A percentile compares a stretch with the other conserved stretches of the same genome.
Evolutionary conservation across 2,113 vertebrate genomes (phyloP).

Genomic region (Cichladusa arquata): DNA sequence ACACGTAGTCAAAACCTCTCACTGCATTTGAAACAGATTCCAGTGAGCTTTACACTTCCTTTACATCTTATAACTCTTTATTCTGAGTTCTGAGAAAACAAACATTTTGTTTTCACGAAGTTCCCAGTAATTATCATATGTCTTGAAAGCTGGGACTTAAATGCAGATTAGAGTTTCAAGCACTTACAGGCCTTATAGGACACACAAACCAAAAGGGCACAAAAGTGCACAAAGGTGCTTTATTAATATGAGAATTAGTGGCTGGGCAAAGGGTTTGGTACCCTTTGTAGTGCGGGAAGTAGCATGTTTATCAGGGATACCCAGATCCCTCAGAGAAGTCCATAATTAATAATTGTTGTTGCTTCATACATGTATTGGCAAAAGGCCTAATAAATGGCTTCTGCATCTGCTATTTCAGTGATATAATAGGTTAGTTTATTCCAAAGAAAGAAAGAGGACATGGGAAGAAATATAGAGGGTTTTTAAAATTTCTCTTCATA

Average conservation of each 20-base stretch:
- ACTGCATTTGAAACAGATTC: background rate
- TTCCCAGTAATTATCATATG: background rate
- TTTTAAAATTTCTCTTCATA: background rate
- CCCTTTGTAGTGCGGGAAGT: background rate
- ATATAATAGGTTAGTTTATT: background rate
- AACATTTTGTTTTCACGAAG: background rate
- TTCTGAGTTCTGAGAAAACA: background rate
- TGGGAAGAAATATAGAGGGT: accelerated
- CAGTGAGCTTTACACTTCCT: background rate
- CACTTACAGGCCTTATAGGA: background rate
- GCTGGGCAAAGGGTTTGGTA: background rate
- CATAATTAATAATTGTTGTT: background rate
- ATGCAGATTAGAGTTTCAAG: background rate
- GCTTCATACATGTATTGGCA: background rate
- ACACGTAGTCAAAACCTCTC: background rate
- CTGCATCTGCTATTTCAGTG: background rate
- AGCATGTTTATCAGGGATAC: background rate
- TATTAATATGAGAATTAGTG: background rate
- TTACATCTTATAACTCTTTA: background rate
- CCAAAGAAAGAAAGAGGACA: background rate
- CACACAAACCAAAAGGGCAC: background rate
- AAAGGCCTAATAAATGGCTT: background rate
- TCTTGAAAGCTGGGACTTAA: background rate
- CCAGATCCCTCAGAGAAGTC: background rate
- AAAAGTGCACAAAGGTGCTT: background rate